Conservation (phyloP, 1,140 invertebrate species). For the Grapholita molesta region DNA sequence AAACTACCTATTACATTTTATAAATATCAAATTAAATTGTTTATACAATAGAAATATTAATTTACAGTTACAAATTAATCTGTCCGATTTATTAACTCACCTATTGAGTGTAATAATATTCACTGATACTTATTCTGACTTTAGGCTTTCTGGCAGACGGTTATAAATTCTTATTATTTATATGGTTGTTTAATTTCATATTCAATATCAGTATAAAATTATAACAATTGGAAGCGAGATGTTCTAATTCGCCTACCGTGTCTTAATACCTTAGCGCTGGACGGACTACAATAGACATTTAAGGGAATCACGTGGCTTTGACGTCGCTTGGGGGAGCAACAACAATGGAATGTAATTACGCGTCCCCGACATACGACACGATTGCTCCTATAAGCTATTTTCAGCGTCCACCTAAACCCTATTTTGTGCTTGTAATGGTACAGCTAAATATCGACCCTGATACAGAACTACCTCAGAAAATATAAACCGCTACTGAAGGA, state of each 20-base stretch:
- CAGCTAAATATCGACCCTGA: not conserved
- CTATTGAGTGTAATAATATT: too few relatives aligned
- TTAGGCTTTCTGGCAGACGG: too few relatives aligned
- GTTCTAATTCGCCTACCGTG: not conserved
- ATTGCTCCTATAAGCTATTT: conserved; percentile 34
- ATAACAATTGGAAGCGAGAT: not conserved
- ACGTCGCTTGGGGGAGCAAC: conserved; percentile 21
- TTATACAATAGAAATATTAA: too few relatives aligned
- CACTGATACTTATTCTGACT: too few relatives aligned
- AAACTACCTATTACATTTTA: too few relatives aligned
- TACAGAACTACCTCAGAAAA: not conserved
- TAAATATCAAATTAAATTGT: too few relatives aligned
- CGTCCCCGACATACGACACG: conserved; percentile 40
- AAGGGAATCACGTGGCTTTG: conserved; percentile 20
- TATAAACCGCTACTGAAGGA: not conserved
- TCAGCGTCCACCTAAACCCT: conserved; percentile 14
- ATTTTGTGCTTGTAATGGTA: conserved; percentile 7
- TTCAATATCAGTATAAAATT: too few relatives aligned
- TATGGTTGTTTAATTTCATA: too few relatives aligned
- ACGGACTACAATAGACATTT: conserved; percentile 14
- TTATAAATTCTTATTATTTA: too few relatives aligned
- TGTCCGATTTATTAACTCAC: too few relatives aligned
- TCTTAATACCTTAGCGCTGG: not conserved
- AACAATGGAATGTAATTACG: conserved; percentile 65
- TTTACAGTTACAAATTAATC: too few relatives aligned